Evolutionary conservation across 35 echinoderm and acorn worm genomes (phyloP).

Genomic region (Nesometra sesokonis): DNA sequence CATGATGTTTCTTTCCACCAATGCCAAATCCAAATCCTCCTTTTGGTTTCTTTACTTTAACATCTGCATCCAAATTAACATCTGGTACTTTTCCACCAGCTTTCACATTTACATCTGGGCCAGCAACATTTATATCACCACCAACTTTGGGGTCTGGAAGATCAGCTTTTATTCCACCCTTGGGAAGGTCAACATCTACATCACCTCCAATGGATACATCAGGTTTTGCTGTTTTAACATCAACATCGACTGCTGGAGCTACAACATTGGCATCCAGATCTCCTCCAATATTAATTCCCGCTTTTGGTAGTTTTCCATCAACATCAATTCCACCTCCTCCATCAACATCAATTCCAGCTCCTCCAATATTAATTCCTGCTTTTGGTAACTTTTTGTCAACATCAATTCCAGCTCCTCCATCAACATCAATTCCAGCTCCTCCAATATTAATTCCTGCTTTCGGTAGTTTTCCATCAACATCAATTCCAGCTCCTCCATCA

Average conservation of each 20-base stretch:
- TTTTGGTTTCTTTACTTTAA: constrained; percentile 31
- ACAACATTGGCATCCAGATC: constrained; percentile 10
- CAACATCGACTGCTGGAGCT: background rate
- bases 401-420: background rate
- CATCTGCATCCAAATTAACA: constrained; percentile 7
- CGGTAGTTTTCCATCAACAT: background rate
- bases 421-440: background rate
- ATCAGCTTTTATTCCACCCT: background rate
- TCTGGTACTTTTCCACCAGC: constrained; percentile 12
- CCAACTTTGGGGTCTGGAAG: background rate
- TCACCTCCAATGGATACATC: constrained; percentile 26
- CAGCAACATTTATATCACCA: constrained; percentile 15
- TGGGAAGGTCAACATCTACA: background rate
- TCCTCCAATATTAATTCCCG: constrained; percentile 2
- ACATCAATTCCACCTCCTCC: constrained; percentile 10
- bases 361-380: constrained; percentile 14
- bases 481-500: background rate
- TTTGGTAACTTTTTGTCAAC: background rate
- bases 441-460: background rate
- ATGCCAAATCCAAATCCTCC: constrained; percentile 2
- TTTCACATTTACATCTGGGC: constrained; percentile 14
- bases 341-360: constrained; percentile 14
- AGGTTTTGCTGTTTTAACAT: background rate
- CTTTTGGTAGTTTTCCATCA: background rate
- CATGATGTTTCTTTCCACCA: background rate